phyloP scores from a whole-genome alignment of 2,113 vertebrate genomes.

The Oxygymnocypris stewartii region DNA sequence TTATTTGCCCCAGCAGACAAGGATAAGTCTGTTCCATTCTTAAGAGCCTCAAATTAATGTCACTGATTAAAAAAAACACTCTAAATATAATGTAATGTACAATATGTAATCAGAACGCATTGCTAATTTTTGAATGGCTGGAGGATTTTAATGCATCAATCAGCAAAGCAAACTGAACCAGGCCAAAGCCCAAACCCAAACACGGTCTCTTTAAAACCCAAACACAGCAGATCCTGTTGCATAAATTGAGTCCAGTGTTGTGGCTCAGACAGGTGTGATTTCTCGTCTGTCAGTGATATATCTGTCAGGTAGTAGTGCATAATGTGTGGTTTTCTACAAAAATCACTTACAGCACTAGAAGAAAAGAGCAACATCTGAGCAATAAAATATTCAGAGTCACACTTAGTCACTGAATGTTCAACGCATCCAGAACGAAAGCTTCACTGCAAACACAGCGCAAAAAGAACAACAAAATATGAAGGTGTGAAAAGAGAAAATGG shows the following conservation, averaged over 20 bases:
- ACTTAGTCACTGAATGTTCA: constrained; percentile 34
- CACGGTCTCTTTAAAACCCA: too few species aligned
- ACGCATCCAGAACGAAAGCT: constrained; percentile 13
- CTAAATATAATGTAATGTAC: background rate
- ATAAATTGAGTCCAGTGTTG: background rate
- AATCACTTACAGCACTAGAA: background rate
- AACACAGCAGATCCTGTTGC: too few species aligned
- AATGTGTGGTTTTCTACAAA: background rate
- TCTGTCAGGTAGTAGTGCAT: background rate
- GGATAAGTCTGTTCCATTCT: too few species aligned
- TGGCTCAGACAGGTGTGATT: background rate
- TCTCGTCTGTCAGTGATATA: background rate
- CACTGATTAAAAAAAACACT: background rate
- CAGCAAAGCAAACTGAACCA: too few species aligned
- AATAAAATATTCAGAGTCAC: constrained; percentile 16
- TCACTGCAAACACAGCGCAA: background rate
- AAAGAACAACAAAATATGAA: constrained; percentile 21
- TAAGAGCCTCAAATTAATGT: background rate
- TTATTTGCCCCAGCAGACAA: background rate
- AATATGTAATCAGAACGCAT: background rate
- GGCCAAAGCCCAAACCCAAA: too few species aligned
- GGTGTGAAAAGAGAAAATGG: constrained; percentile 27
- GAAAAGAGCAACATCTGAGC: constrained; percentile 20
- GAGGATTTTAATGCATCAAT: too few species aligned
- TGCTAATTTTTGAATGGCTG: too few species aligned